phyloP scores from a whole-genome alignment of 1,140 invertebrate species.

The Telenomus remus region DNA sequence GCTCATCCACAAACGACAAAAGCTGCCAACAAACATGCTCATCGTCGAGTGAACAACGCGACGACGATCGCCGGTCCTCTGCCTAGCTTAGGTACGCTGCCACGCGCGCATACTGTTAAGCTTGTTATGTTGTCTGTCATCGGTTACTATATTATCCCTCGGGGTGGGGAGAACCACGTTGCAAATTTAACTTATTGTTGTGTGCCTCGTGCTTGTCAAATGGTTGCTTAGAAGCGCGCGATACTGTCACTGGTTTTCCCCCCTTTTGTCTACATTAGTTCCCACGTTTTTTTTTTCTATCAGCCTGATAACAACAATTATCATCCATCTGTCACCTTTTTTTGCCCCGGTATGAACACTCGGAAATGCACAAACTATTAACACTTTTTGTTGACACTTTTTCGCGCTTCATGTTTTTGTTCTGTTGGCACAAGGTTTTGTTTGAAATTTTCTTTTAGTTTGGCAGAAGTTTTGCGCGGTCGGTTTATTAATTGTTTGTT shows the following conservation, averaged over 20 bases:
- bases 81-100: slow-evolving; percentile 6
- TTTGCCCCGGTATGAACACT: too few species aligned
- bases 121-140: slow-evolving; percentile 33
- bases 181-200: slow-evolving; percentile 1
- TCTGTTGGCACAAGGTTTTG: neutral
- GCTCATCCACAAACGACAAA: neutral
- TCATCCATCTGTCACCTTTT: too few species aligned
- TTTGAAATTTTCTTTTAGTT: neutral
- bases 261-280: neutral
- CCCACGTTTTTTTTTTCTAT: neutral
- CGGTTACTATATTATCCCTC: neutral
- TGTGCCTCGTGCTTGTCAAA: neutral
- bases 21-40: neutral
- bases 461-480: neutral
- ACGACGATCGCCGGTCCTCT: neutral
- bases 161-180: slow-evolving; percentile 2
- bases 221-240: neutral
- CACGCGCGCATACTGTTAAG: slow-evolving; percentile 15
- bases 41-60: slow-evolving; percentile 18
- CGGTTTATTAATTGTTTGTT: neutral
- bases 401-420: neutral
- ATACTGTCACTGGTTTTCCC: neutral
- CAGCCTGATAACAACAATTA: neutral
- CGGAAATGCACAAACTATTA: too few species aligned
- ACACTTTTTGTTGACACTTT: too few species aligned